A percentile compares a stretch with the other conserved stretches of the same genome.
Conservation (phyloP, 2,797 vertebrate genomes). For the Rhabdophis nuchalis region DNA sequence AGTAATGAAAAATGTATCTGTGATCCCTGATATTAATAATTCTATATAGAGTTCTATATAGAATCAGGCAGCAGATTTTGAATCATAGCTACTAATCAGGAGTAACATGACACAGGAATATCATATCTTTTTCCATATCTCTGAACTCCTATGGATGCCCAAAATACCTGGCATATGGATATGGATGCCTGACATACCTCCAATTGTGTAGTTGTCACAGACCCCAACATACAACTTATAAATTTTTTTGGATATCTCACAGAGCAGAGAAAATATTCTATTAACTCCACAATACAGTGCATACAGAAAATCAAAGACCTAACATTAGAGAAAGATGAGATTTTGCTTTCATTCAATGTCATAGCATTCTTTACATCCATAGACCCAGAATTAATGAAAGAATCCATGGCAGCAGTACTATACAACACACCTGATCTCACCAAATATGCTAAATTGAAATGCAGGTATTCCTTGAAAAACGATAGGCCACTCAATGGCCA, state of each 20-base stretch:
- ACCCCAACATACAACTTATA: not conserved
- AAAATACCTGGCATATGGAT: too few relatives aligned
- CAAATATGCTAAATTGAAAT: not conserved
- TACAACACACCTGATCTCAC: not conserved
- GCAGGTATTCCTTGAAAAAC: not conserved
- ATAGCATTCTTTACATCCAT: not conserved
- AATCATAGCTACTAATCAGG: not conserved
- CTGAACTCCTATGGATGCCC: not conserved
- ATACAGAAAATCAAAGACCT: not conserved
- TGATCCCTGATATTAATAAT: not conserved
- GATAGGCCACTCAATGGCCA: not conserved
- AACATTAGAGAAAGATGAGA: not conserved
- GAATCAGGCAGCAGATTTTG: not conserved
- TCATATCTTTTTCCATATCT: not conserved
- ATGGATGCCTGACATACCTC: too few relatives aligned
- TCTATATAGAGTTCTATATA: too few relatives aligned
- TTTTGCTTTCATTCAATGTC: not conserved
- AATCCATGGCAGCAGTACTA: not conserved
- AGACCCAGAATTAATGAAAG: not conserved
- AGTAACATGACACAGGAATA: not conserved
- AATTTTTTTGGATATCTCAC: not conserved
- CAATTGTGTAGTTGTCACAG: not conserved
- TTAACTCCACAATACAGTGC: not conserved
- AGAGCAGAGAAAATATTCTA: not conserved
- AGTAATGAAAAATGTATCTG: not conserved